Base-by-base conservation (phyloP, 2,888 invertebrate genomes). In the Lacanobia oleracea region DNA sequence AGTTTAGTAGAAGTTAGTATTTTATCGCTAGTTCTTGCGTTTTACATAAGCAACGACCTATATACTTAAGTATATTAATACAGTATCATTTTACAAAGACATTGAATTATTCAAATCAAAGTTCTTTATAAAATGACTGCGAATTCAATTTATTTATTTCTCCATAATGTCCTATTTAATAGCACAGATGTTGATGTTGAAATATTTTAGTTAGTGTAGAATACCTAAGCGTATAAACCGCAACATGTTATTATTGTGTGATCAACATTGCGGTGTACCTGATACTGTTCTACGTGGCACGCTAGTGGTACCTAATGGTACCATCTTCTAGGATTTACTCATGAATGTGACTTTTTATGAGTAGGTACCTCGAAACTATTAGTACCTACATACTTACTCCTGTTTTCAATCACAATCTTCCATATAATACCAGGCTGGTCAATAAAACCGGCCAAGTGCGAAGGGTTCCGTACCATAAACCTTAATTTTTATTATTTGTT, bases 211-310 rank as follows among this genome's bases (percentile, higher is more conserved):
- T 18, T 45, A 59, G 59, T n/a, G 12, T 53, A 21, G 8, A 33
- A 57, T 73, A 74, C 66, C 59, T 60, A 73, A 66, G 40, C n/a
- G 43, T 45, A 27, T 10, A 64, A 64, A 59, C 66, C 74, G n/a
- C 59, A 66, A 18, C 45, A 45, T 18, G 14, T 60, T 60, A 53
- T 48, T 65, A 59, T 40, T 74, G 14, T 40, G 16, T 74, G 59
- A 66, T 53, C 40, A 48, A 60, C 74, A 66, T 59, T 66, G 66
- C 65, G 65, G 45, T 71, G 48, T 53, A 65, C 33, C 12, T 72
- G 50, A n/a, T 37, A 23, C 27, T 63, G 43, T 50, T 43, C 23
- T 59, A 37, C 45, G 57, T 59, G 37, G 23, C 0, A 65, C 23
- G 16, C n/a, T 45, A 40, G 40, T 51, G 43, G 51, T 51, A 61